Conservation (phyloP, 2,113 vertebrate genomes). For the Pollachius pollachius region DNA sequence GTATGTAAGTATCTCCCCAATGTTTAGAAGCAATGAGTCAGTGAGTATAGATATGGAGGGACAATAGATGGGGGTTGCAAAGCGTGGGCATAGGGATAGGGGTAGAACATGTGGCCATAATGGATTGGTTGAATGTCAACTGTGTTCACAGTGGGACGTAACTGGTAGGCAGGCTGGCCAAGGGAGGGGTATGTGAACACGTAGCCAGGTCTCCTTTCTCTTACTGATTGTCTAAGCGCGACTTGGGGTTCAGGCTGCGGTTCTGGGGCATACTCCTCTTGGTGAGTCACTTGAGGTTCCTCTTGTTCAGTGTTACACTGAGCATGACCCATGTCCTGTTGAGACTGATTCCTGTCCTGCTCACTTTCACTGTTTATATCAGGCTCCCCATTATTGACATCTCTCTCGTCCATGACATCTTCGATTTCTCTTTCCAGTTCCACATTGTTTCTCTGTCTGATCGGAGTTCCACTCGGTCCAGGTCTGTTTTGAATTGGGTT, state of each 20-base stretch:
- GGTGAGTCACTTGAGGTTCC: no score
- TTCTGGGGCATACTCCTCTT: background rate
- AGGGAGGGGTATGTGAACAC: slow-evolving; percentile 15
- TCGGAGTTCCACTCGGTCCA: background rate
- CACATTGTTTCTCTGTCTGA: background rate
- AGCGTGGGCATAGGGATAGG: background rate
- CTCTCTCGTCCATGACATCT: background rate
- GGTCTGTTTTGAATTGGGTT: background rate
- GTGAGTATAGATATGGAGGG: background rate
- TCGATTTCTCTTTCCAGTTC: background rate
- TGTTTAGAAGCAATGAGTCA: background rate
- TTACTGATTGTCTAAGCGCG: slow-evolving; percentile 6
- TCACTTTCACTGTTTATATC: slow-evolving; percentile 1
- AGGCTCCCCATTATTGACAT: background rate
- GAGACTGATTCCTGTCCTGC: background rate
- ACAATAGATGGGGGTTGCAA: background rate
- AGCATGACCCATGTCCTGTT: background rate
- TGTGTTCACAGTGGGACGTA: slow-evolving; percentile 5
- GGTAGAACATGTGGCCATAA: slow-evolving; percentile 2
- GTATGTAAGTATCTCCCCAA: no score
- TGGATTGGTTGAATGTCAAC: slow-evolving; percentile 2
- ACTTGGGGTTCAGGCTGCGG: background rate
- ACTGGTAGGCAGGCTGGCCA: slow-evolving; percentile 8
- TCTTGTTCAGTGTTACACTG: background rate
- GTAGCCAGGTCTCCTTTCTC: slow-evolving; percentile 7